phyloP scores from a whole-genome alignment of 2,888 invertebrate species.

The Oconnorella tubifera region DNA sequence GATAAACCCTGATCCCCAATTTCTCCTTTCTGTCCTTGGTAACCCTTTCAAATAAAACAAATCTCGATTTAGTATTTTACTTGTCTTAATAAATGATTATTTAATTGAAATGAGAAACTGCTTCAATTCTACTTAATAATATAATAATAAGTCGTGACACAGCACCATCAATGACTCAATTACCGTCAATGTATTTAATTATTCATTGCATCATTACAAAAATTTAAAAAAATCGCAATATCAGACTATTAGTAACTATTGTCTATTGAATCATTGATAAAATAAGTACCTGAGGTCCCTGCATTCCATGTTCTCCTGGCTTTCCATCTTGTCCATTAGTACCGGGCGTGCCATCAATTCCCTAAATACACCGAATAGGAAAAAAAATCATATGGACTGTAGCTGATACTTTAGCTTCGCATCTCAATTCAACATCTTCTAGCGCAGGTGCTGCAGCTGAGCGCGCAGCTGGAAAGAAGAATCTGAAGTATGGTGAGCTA shows the following conservation, averaged over 20 bases:
- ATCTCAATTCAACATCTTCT: too few species aligned
- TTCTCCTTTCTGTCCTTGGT: conserved; percentile 21
- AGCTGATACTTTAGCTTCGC: too few species aligned
- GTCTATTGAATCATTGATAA: too few species aligned
- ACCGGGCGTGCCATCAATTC: conserved; percentile 17
- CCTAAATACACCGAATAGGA: conserved; percentile 11
- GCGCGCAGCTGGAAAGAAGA: background rate
- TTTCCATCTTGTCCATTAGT: conserved; percentile 20
- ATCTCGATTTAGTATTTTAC: background rate
- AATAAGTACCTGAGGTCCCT: conserved; percentile 11
- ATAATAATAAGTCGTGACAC: too few species aligned
- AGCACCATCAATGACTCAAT: too few species aligned
- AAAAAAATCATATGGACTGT: too few species aligned
- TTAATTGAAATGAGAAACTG: background rate
- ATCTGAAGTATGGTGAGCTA: background rate
- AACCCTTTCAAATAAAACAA: conserved; percentile 12
- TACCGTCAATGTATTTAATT: too few species aligned
- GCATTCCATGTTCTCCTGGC: conserved; percentile 15
- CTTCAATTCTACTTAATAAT: too few species aligned
- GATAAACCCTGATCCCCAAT: conserved; percentile 11
- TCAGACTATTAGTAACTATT: too few species aligned
- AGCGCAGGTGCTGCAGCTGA: too few species aligned
- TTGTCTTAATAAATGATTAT: background rate
- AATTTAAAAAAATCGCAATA: too few species aligned
- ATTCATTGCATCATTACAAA: too few species aligned